phyloP scores from a whole-genome alignment of 2,113 vertebrate genomes.

The Cololabis saira region DNA sequence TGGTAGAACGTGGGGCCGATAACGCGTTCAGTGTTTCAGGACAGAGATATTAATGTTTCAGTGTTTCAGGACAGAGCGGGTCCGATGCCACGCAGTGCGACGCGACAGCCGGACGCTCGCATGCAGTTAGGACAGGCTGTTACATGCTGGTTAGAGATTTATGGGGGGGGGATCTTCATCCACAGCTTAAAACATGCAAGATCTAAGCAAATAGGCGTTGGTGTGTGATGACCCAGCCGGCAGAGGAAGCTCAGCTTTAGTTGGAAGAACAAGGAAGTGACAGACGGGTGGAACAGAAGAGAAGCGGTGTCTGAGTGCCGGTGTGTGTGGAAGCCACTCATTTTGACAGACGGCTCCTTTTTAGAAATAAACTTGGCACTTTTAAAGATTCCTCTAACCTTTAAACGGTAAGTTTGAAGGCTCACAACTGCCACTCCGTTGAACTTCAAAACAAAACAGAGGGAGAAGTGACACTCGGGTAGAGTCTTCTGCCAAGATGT shows the following conservation, averaged over 20 bases:
- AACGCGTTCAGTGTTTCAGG: too few species aligned
- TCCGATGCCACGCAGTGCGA: too few species aligned
- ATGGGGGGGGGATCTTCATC: slow-evolving; percentile 1
- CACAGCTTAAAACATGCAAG: background rate
- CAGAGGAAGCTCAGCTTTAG: slow-evolving; percentile 2
- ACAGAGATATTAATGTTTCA: too few species aligned
- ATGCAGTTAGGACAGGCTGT: too few species aligned
- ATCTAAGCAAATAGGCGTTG: background rate
- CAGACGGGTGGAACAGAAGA: background rate
- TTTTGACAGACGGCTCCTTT: slow-evolving; percentile 63
- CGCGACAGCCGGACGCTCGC: too few species aligned
- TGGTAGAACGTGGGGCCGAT: too few species aligned
- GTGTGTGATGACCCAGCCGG: background rate
- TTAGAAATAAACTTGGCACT: slow-evolving; percentile 54
- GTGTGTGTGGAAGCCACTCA: slow-evolving; percentile 43
- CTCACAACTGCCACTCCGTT: slow-evolving; percentile 56
- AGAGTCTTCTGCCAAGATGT: slow-evolving; percentile 11
- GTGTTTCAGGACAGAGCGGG: too few species aligned
- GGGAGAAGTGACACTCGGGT: slow-evolving; percentile 29
- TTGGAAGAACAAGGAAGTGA: slow-evolving; percentile 8
- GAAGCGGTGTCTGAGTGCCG: background rate
- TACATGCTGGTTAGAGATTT: slow-evolving; percentile 17
- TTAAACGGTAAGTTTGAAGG: slow-evolving; percentile 48
- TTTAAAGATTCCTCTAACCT: slow-evolving; percentile 56
- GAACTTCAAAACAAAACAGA: slow-evolving; percentile 32